Base-by-base conservation (phyloP, 2,888 invertebrate species). In the Sisyra nigra region DNA sequence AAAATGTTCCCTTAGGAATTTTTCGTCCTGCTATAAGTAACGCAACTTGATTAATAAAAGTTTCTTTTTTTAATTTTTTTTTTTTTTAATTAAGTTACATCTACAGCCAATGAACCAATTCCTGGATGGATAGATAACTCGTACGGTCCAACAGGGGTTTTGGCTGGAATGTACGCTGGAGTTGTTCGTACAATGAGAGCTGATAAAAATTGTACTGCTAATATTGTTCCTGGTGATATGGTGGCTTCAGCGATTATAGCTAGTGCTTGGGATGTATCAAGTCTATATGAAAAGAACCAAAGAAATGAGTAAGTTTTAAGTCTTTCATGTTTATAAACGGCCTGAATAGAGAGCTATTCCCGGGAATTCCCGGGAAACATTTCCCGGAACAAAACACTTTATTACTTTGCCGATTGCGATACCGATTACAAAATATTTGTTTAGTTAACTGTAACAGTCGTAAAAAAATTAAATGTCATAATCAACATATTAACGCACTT, bases 61-160 rank as follows among this genome's bases (percentile, higher is more conserved):
- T n/a, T 24, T 24, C 24, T 5, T 24, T 24, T 24, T 24, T 24
- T n/a, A n/a, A n/a, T n/a, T n/a, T n/a, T n/a, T 32, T 13, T 8
- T 10, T 32, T 59, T 7, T 54, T n/a, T n/a, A n/a, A n/a, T n/a
- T n/a, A n/a, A 80, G 82, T 83, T 2, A 68, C 80, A 44, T 70
- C 76, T 0, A 67, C 78, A 4, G 46, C 69, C 1, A 46, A 51
- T 11, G 80, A 80, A 10, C 84, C 84, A 0, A 46, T 76, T 0
- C 61, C 69, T 0, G 91, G 89, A 0, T 96, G 92, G 92, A 66
- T 87, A 8, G 93, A 94, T 54, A 94, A 89, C 56, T 83, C 85
- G 49, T 92, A 93, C 56, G 93, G 94, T 0, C 89, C 92, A 0
- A 77, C 80, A 33, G 91, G 76, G 0, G 60, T 85, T 41, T 53